These are phyloP conservation scores for Calameuta filiformis DNA, from an alignment of 2,888 invertebrate genomes.

Conservation along the genomic window DNA sequence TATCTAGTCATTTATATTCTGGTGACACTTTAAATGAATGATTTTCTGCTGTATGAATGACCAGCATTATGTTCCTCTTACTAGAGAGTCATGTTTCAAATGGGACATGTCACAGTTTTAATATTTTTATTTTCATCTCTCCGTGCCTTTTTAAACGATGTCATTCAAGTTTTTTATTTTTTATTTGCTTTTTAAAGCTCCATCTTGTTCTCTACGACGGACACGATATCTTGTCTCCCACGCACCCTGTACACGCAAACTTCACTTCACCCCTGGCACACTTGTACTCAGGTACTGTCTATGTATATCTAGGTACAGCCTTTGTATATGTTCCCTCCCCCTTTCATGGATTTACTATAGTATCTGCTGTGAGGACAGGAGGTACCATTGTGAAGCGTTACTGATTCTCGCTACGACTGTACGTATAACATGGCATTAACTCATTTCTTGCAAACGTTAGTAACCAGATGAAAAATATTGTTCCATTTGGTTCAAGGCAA, in stretches of 20 bases:
- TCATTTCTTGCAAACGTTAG: not conserved
- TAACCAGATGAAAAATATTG: not conserved
- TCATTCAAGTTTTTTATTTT: not conserved
- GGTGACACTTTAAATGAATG: not conserved
- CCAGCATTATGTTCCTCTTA: not conserved
- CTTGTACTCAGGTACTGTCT: not conserved
- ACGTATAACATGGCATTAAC: not conserved
- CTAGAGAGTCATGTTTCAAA: not conserved
- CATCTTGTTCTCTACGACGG: not conserved
- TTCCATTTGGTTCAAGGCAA: not conserved
- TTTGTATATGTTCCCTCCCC: not conserved
- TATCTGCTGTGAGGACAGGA: not conserved
- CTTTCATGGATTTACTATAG: not conserved
- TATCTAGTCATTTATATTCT: not conserved
- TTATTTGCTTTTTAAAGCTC: not conserved
- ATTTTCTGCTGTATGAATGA: not conserved
- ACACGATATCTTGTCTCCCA: not conserved
- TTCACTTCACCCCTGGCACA: not conserved
- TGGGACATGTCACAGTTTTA: not conserved
- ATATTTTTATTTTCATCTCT: not conserved
- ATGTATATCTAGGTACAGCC: not conserved
- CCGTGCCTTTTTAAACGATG: not conserved
- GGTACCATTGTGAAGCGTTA: not conserved
- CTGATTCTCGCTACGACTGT: not conserved
- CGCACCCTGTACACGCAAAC: not conserved